Base-by-base conservation (phyloP, 1,140 invertebrate genomes). In the Drosophila sturtevanti region DNA sequence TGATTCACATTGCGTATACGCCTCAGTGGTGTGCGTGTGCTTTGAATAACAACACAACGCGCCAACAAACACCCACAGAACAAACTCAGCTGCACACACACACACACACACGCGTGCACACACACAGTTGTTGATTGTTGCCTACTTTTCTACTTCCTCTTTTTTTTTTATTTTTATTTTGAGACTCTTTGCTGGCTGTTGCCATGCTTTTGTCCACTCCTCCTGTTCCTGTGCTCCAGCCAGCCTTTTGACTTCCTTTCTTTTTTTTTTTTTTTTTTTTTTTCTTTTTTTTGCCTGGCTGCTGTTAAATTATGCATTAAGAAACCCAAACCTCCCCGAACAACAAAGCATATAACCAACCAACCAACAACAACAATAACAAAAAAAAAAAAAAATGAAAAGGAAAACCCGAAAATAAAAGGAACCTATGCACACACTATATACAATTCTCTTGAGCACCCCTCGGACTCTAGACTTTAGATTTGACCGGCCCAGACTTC, bases 291-390 rank as follows among this genome's bases (percentile, higher is more conserved):
- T 44, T 48, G 41, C 16, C 41, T 48, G 67, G 77, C 72, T 77
- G 77, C 77, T 89, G 84, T 89, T 89, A 89, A 89, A 89, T 89
- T 89, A 89, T 89, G 84, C 84, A 89, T 89, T 89, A 89, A 87
- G 72, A 79, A 66, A 69, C 74, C 68, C 78, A 56, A 63, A 38
- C 68, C 56, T 7, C 27, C 27, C 27, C 6, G 11, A 44, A 67
- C 75, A 71, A 63, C 59, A 63, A 51, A 6, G 16, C 16, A 21
- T 18, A 10, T 44, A 44, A 44, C 14, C 18, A 21, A 9, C 9
- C 18, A 48, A 41, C 4, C 38, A 41, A 41, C n/a, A n/a, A n/a
- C n/a, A n/a, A n/a, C n/a, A n/a, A 31, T 6, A 31, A 31, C 27
- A 31, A 31, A 31, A 6, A 4, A 16, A 54, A 68, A 68, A 78